Evolutionary conservation across 2,113 vertebrate species (phyloP), one percentile per base, ranked within the genome.

Genomic region (Pterocles gutturalis): DNA sequence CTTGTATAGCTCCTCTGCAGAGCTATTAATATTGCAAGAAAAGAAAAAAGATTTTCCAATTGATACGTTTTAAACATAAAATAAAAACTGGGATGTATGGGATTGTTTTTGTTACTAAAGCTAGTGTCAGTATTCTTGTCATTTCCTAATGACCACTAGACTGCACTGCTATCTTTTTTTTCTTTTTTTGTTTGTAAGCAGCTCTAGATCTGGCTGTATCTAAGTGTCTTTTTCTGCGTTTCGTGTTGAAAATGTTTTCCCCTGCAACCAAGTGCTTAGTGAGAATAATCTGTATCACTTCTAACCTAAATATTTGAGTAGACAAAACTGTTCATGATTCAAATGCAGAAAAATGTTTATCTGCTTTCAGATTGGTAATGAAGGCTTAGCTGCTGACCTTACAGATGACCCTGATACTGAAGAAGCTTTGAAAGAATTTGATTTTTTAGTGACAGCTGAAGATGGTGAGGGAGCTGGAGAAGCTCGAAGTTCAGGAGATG

Each of bases 371-470:
- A 98, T 99, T 88, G 98, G 98, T 93, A 99, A 99, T 97, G 99
- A 99, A 98, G 99, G 98, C 84, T 98, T 99, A 97, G 98, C 99
- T 48, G 99, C 99, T 34, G 99, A 99, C 94, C 98, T 99, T 95
- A 98, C 98, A 85, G 99, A 99, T 90, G 98, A 99, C 58, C 97
- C 98, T 12, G 99, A 99, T 98, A 99, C 99, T 61, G 99, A 99
- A 96, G 99, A 99, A 98, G 99, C 99, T 8, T 98, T 99, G 97
- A 99, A 99, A 98, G 99, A 99, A 97, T 99, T 99, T 98, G 99
- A 99, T 98, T 99, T 99, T 98, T 98, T 99, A 98, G 99, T 99
- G 87, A 99, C 99, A 53, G 99, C 99, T 38, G 99, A 99, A 98
- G 99, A 99, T 79, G 99, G 99, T 49, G 99, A 99, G 93, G 99